phyloP scores from a whole-genome alignment of 1,140 invertebrate species.

The Chlorops oryzae region DNA sequence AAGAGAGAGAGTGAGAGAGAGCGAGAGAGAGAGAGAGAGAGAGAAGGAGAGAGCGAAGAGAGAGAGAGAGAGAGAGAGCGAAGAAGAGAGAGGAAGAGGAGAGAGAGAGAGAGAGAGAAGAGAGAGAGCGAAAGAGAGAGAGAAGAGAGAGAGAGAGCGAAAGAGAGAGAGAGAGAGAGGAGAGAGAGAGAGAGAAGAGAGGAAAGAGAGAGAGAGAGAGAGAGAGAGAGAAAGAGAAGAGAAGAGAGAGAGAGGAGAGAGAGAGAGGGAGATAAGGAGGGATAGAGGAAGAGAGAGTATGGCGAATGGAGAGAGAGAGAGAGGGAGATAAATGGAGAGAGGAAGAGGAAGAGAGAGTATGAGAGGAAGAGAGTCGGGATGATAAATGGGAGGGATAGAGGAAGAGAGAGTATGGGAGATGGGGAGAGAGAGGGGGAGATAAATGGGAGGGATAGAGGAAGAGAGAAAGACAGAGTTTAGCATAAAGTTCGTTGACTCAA shows the following conservation, averaged over 20 bases:
- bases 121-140: no score
- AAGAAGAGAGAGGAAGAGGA: not conserved
- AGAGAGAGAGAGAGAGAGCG: no score
- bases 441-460: slow-evolving; percentile 4
- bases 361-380: not conserved
- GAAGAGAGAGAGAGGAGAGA: not conserved
- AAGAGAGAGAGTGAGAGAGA: no score
- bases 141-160: no score
- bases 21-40: no score
- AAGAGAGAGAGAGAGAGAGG: slow-evolving; percentile 18
- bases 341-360: not conserved
- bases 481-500: no score
- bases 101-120: not conserved
- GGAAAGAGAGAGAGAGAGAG: not conserved
- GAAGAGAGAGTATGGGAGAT: not conserved
- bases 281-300: no score
- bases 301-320: no score
- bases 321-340: no score
- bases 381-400: not conserved
- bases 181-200: slow-evolving; percentile 12
- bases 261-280: no score
- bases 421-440: not conserved
- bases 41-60: slow-evolving; percentile 8
- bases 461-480: slow-evolving; percentile 19
- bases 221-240: slow-evolving; percentile 3